phyloP scores from a whole-genome alignment of 23 tunicate genomes.

The Halocynthia aurantium region DNA sequence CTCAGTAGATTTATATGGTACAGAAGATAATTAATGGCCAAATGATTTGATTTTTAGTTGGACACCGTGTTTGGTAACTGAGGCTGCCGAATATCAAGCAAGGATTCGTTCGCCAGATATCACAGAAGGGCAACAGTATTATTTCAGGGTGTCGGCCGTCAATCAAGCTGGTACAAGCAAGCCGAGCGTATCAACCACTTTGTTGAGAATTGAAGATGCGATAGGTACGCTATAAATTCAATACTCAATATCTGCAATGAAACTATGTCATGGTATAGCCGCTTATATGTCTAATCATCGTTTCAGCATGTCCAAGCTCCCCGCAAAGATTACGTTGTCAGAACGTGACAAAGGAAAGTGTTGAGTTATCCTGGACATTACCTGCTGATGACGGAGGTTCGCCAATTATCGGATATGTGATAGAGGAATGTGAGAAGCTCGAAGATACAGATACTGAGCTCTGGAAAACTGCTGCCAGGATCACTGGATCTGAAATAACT shows the following conservation, averaged over 20 bases:
- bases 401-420: constrained; percentile 25
- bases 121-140: constrained; percentile 19
- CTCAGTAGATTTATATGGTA: too few species aligned
- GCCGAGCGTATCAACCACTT: constrained; percentile 22
- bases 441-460: constrained; percentile 8
- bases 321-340: constrained; percentile 11
- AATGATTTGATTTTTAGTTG: background rate
- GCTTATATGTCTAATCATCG: background rate
- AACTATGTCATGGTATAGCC: background rate
- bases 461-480: constrained; percentile 20
- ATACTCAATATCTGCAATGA: background rate
- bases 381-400: constrained; percentile 36
- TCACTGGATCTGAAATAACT: constrained; percentile 9
- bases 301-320: constrained; percentile 9
- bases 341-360: background rate
- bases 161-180: constrained; percentile 22
- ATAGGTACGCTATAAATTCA: constrained; percentile 5
- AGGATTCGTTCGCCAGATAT: constrained; percentile 11
- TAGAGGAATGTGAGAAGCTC: constrained; percentile 21
- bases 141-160: constrained; percentile 23
- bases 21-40: background rate
- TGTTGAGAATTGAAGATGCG: constrained; percentile 26
- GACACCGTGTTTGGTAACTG: constrained; percentile 1
- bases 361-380: constrained; percentile 11
- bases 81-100: background rate